phyloP scores from a whole-genome alignment of 2,797 vertebrate genomes.

The Scolopax rusticola region DNA sequence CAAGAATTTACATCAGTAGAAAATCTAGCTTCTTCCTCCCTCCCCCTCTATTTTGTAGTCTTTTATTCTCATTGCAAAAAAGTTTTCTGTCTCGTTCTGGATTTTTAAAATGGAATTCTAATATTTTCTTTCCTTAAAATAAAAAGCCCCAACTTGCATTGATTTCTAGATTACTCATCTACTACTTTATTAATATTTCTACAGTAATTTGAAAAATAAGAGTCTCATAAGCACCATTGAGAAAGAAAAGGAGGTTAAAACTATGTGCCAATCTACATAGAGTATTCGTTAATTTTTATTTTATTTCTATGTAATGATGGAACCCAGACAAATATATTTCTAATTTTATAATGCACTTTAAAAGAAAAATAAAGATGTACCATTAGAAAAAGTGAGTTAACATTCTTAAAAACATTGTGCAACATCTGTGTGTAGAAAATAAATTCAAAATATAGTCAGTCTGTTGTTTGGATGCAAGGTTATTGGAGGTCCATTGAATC shows the following conservation, averaged over 20 bases:
- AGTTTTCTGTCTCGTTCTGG: rapidly evolving
- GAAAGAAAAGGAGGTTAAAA: not conserved
- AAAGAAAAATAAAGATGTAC: not conserved
- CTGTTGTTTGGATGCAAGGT: not conserved
- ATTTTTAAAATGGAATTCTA: not conserved
- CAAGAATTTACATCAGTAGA: not conserved
- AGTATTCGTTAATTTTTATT: not conserved
- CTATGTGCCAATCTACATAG: not conserved
- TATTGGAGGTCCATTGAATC: no score
- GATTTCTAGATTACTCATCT: not conserved
- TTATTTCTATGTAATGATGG: not conserved
- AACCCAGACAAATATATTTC: not conserved
- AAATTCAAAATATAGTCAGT: not conserved
- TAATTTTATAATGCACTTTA: not conserved
- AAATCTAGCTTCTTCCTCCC: not conserved
- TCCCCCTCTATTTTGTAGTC: no score
- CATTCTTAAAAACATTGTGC: not conserved
- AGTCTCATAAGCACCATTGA: not conserved
- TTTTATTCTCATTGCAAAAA: not conserved
- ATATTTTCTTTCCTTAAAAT: not conserved
- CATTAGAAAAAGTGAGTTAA: not conserved
- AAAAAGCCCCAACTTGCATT: not conserved
- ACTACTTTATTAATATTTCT: not conserved
- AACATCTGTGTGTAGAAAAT: not conserved
- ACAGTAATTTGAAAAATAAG: not conserved